phyloP scores from a whole-genome alignment of 2,113 vertebrate genomes.

The Oreotragus oreotragus region DNA sequence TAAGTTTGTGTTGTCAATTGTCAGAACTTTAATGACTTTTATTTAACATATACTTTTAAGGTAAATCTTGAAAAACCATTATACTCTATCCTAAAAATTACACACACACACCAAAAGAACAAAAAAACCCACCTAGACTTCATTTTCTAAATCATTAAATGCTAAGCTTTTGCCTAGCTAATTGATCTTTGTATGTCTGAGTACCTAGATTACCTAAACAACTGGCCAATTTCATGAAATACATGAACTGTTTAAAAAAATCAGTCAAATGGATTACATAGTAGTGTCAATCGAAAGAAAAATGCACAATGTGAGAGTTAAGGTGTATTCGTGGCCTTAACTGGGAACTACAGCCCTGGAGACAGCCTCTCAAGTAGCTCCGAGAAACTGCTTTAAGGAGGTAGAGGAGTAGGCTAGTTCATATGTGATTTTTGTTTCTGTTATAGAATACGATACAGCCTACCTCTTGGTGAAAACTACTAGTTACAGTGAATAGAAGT shows the following conservation, averaged over 20 bases:
- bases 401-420: neutral
- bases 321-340: neutral
- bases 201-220: neutral
- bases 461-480: neutral
- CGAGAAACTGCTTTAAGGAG: neutral
- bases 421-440: neutral
- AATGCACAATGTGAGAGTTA: neutral
- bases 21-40: neutral
- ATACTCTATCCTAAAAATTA: neutral
- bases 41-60: neutral
- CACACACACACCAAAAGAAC: neutral
- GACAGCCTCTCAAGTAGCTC: neutral
- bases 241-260: neutral
- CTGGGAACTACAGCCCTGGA: neutral
- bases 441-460: neutral
- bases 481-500: neutral
- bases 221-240: neutral
- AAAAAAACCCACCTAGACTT: neutral
- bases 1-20: neutral
- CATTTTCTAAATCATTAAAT: neutral
- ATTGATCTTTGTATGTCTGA: neutral
- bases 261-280: neutral
- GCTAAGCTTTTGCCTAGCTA: neutral
- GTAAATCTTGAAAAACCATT: neutral
- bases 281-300: neutral